phyloP scores from a whole-genome alignment of 2,797 vertebrate species.

The Leptodactylus fallax region DNA sequence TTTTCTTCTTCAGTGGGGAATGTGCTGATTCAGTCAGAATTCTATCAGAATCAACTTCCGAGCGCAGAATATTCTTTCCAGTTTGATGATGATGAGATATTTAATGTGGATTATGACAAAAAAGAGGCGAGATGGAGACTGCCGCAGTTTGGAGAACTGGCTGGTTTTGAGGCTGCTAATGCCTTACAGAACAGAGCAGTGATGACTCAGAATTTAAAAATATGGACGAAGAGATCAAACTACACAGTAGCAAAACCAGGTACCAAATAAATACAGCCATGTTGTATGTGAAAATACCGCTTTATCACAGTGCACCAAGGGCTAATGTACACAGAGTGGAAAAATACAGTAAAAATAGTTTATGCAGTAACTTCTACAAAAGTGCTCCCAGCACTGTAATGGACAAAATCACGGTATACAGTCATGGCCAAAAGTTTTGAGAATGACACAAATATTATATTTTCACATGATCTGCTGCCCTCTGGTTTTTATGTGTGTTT shows the following conservation, averaged over 20 bases:
- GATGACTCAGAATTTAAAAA: rapidly evolving
- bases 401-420: too few relatives aligned
- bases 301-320: too few relatives aligned
- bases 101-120: conserved; percentile 61
- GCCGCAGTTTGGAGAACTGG: rapidly evolving
- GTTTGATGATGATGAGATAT: background rate
- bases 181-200: rapidly evolving
- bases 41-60: background rate
- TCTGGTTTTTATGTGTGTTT: too few relatives aligned
- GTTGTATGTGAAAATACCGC: too few relatives aligned
- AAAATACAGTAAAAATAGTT: too few relatives aligned
- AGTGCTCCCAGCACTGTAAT: too few relatives aligned
- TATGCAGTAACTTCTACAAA: too few relatives aligned
- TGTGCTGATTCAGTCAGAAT: rapidly evolving
- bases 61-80: conserved; percentile 42
- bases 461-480: too few relatives aligned
- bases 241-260: background rate
- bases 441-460: too few relatives aligned
- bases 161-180: background rate
- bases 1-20: conserved; percentile 23
- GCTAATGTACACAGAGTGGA: too few relatives aligned
- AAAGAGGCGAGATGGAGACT: conserved; percentile 56
- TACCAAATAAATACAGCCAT: too few relatives aligned
- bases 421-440: too few relatives aligned
- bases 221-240: rapidly evolving